Evolutionary conservation across 2,888 invertebrate genomes (phyloP), one percentile per base, ranked within the genome.

Genomic region (Drosophila ochracea): DNA sequence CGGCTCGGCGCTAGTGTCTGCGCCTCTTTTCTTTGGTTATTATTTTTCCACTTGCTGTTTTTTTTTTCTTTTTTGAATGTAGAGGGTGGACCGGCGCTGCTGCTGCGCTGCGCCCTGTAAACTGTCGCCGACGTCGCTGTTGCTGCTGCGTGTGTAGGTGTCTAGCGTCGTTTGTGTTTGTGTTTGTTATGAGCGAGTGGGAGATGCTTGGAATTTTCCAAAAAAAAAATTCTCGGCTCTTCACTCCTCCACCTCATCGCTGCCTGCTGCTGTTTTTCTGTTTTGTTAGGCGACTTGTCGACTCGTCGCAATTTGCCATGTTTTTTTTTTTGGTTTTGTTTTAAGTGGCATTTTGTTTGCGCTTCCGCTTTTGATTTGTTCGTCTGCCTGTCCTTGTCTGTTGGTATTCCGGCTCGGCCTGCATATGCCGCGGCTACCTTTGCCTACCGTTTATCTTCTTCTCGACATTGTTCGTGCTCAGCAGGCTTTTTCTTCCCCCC

Each of bases 151-250:
- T 59, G 73, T 73, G 80, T 81, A 82, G 76, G 70, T 79, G 80
- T 66, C 69, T 58, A 57, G 33, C 47, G 37, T 59, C 28, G 35
- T 47, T 66, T 66, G 68, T 50, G 58, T 63, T 49, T 73, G 47
- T 57, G 39, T 33, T n/a, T 30, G 21, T 41, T 16, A 16, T 21
- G n/a, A 16, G 58, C 30, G 25, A 43, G 69, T 65, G 55, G 25
- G 28, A 71, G 84, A 87, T 85, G 85, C 88, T 84, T 84, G 90
- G 85, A 85, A 89, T 85, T 89, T 89, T 85, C 85, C 88, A 86
- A 84, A 84, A 89, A 83, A 85, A 84, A 89, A 89, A 87, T 67
- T 82, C 75, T 84, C 66, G 60, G 57, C 72, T 82, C 61, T 85
- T 85, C 60, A 54, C 57, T 50, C 53, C 53, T 10, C 47, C 50